Conservation (phyloP, 2,113 vertebrate genomes). For the Nesospiza acunhae region DNA sequence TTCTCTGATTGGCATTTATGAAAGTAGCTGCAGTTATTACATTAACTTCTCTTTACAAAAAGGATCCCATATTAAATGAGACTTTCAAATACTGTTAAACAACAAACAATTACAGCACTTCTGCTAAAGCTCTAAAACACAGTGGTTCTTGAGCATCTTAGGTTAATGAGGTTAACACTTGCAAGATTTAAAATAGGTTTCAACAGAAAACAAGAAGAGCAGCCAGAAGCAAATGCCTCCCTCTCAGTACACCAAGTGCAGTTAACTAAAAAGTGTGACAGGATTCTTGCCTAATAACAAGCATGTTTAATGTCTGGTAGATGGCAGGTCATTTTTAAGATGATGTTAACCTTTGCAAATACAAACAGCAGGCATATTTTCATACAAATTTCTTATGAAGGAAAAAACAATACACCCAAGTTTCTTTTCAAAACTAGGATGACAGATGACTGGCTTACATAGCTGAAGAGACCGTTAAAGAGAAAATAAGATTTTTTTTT, state of each 20-base stretch:
- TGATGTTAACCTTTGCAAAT: background rate
- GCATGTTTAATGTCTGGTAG: background rate
- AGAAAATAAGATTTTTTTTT: background rate
- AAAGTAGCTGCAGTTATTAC: background rate
- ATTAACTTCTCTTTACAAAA: background rate
- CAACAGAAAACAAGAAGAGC: background rate
- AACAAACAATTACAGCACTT: background rate
- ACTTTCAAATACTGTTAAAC: background rate
- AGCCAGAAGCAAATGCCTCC: background rate
- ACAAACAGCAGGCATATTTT: background rate
- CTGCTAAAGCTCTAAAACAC: background rate
- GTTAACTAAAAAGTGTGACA: background rate
- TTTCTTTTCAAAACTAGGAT: constrained; percentile 4
- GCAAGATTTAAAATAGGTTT: background rate
- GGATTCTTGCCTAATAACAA: background rate
- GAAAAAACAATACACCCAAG: background rate
- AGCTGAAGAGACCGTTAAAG: background rate
- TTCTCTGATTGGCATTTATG: background rate
- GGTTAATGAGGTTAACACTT: background rate
- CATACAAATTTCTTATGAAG: background rate
- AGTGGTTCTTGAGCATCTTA: background rate
- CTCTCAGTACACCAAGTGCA: background rate
- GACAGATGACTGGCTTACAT: background rate
- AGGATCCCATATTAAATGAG: background rate
- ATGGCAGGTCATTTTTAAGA: background rate